A percentile compares a stretch with the other conserved stretches of the same genome.
Conservation (phyloP, 2,113 vertebrate genomes). For the Tragelaphus buxtoni region DNA sequence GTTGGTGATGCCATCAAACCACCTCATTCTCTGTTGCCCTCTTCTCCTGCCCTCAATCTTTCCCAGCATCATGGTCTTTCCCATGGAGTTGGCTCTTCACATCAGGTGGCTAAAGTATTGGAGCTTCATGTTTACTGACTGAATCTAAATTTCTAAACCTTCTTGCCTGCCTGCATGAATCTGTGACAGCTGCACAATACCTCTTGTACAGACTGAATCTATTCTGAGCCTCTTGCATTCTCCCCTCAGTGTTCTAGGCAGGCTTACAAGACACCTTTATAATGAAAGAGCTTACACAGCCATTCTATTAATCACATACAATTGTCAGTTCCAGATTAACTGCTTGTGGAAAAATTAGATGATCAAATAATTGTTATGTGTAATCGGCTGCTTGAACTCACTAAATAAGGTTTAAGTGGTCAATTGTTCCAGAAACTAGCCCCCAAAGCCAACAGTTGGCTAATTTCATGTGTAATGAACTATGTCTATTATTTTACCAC, state of each 20-base stretch:
- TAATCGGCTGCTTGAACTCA: constrained; percentile 14
- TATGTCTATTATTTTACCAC: constrained; percentile 45
- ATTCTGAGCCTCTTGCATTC: background rate
- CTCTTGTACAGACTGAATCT: background rate
- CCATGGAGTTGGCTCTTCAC: background rate
- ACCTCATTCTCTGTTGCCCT: background rate
- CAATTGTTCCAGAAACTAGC: constrained; percentile 40
- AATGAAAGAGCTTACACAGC: constrained; percentile 20
- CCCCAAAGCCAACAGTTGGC: constrained; percentile 35
- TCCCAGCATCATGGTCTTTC: background rate
- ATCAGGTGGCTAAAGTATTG: background rate
- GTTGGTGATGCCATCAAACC: background rate
- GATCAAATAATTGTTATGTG: constrained; percentile 20
- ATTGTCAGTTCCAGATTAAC: constrained; percentile 44
- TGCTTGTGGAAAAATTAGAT: constrained; percentile 45
- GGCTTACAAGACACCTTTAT: constrained; percentile 14
- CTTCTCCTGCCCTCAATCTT: background rate
- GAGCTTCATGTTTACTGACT: background rate
- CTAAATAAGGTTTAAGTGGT: constrained; percentile 46
- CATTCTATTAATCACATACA: constrained; percentile 34
- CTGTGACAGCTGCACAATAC: background rate
- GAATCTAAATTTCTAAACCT: background rate
- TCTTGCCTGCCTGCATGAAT: background rate
- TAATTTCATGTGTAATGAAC: constrained; percentile 50
- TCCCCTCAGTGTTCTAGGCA: background rate